A percentile compares a stretch with the other conserved stretches of the same genome.
Conservation (phyloP, 2,797 vertebrate species). For the Sebastes dallii region DNA sequence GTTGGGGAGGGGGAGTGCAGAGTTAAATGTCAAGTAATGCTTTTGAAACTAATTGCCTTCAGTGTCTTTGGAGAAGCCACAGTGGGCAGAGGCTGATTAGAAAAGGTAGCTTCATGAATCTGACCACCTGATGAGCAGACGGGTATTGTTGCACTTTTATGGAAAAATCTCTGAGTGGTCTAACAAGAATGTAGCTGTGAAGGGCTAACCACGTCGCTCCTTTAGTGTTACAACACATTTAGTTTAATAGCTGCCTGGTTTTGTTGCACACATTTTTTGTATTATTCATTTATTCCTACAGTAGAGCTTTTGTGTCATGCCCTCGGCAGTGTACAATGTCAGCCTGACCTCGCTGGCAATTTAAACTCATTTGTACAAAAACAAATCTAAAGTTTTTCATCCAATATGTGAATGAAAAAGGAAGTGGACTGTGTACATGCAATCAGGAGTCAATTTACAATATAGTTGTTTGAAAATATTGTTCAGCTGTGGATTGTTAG, state of each 20-base stretch:
- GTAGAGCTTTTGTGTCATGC: not conserved
- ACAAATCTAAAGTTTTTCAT: not conserved
- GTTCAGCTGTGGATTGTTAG: not conserved
- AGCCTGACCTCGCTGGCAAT: not conserved
- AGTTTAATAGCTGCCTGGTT: constrained; percentile 1
- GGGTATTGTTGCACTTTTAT: constrained; percentile 31
- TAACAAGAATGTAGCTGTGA: constrained; percentile 18
- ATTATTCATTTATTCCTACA: not conserved
- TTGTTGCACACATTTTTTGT: not conserved
- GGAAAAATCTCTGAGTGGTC: constrained; percentile 15
- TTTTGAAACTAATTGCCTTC: constrained; percentile 81
- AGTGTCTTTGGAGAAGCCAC: constrained; percentile 68
- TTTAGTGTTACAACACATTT: constrained; percentile 13
- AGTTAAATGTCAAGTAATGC: constrained; percentile 83
- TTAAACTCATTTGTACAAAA: not conserved
- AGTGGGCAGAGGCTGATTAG: constrained; percentile 64
- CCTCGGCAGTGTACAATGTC: not conserved
- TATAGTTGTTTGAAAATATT: not conserved
- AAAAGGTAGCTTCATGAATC: constrained; percentile 53
- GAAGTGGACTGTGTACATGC: not conserved
- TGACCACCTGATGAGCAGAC: constrained; percentile 62
- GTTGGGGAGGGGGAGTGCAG: constrained; percentile 22
- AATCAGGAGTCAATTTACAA: not conserved
- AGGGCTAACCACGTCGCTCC: not conserved
- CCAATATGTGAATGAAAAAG: not conserved